These are phyloP conservation scores for Eurosta solidaginis DNA, from an alignment of 1,140 invertebrate genomes.

Conservation along the genomic window DNA sequence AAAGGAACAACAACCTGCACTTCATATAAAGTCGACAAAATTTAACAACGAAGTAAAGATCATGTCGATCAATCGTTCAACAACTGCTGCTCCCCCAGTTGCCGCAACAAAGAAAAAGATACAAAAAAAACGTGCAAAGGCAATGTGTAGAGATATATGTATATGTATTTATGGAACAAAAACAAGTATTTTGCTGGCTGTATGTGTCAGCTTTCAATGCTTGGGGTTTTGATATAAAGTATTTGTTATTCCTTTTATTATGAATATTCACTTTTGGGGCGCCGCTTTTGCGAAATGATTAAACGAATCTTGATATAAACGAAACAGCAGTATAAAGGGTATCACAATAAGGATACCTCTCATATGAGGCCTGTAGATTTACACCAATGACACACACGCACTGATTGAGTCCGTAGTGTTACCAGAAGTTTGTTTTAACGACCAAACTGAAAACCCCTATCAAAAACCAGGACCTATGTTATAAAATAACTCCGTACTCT, in stretches of 20 bases:
- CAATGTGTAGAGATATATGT: background rate
- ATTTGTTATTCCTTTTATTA: background rate
- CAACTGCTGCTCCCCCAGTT: conserved; percentile 22
- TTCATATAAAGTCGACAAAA: conserved; percentile 12
- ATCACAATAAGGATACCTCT: background rate
- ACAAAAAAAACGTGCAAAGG: background rate
- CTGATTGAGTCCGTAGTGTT: background rate
- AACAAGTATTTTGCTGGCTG: background rate
- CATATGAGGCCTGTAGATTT: background rate
- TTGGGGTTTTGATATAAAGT: background rate
- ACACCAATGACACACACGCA: background rate
- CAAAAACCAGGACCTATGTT: too few relatives aligned
- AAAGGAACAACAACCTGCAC: conserved; percentile 20
- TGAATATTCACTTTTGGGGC: background rate
- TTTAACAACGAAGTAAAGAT: background rate
- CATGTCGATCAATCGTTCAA: background rate
- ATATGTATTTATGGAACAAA: background rate
- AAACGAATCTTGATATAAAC: background rate
- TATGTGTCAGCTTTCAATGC: background rate
- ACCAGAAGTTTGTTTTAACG: too few relatives aligned
- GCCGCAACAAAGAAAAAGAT: background rate
- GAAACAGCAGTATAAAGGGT: background rate
- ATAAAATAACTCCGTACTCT: too few relatives aligned
- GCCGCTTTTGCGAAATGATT: background rate
- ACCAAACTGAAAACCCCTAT: too few relatives aligned